phyloP scores from a whole-genome alignment of 1,140 invertebrate species.

The Zaprionus vittiger region DNA sequence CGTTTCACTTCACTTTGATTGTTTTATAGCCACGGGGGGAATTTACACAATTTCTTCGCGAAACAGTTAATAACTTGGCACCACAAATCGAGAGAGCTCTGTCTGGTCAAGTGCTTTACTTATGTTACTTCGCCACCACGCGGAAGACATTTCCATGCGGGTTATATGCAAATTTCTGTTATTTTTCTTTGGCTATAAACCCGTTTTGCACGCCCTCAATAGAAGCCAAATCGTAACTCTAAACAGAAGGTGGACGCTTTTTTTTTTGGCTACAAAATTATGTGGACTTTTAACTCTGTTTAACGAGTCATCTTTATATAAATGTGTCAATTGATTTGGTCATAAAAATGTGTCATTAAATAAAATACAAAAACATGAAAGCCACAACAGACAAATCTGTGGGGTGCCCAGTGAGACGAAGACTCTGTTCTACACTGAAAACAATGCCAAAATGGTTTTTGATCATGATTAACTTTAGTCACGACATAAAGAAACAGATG shows the following conservation, averaged over 20 bases:
- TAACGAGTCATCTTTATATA: neutral
- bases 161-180: conserved; percentile 26
- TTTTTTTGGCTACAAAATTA: neutral
- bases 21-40: conserved; percentile 66
- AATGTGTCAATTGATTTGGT: conserved; percentile 7
- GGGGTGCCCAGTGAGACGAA: neutral
- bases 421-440: too few species aligned
- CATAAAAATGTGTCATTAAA: neutral
- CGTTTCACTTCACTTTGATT: conserved; percentile 58
- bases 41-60: conserved; percentile 64
- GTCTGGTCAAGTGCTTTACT: conserved; percentile 59
- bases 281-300: neutral
- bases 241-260: neutral
- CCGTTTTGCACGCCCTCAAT: conserved; percentile 11
- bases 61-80: conserved; percentile 71
- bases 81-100: conserved; percentile 13
- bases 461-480: neutral
- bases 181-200: neutral
- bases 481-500: neutral
- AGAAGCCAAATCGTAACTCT: neutral
- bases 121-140: conserved; percentile 5
- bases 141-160: conserved; percentile 38
- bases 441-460: neutral
- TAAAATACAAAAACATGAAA: neutral
- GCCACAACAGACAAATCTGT: neutral